phyloP scores from a whole-genome alignment of 2,113 vertebrate genomes.

The Potamarius usumacintae region DNA sequence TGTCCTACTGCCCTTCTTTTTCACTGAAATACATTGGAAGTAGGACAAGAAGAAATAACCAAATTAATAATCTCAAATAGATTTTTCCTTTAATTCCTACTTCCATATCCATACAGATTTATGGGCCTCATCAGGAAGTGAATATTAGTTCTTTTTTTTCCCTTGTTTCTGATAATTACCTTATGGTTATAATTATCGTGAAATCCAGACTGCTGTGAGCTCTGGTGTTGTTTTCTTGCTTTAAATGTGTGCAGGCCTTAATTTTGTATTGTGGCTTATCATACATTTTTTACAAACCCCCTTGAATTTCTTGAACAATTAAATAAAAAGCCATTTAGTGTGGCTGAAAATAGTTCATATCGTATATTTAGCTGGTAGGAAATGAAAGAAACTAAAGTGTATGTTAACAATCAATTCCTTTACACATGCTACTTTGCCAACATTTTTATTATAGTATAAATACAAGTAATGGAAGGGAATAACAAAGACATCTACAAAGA shows the following conservation, averaged over 20 bases:
- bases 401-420: neutral
- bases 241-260: neutral
- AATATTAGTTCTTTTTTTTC: neutral
- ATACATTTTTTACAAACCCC: neutral
- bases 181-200: neutral
- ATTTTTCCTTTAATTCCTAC: no score
- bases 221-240: neutral
- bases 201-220: neutral
- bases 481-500: neutral
- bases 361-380: neutral
- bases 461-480: neutral
- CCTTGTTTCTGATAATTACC: neutral
- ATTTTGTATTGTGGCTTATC: neutral
- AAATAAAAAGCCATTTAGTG: neutral
- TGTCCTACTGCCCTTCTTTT: neutral
- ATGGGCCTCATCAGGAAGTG: neutral
- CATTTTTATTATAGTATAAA: constrained; percentile 5
- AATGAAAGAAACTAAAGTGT: neutral
- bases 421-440: neutral
- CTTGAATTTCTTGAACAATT: neutral
- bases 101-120: neutral
- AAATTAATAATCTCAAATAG: neutral
- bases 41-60: no score
- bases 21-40: neutral
- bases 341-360: neutral